phyloP scores from a whole-genome alignment of 2,888 invertebrate genomes.

The Dinocampus coccinellae region DNA sequence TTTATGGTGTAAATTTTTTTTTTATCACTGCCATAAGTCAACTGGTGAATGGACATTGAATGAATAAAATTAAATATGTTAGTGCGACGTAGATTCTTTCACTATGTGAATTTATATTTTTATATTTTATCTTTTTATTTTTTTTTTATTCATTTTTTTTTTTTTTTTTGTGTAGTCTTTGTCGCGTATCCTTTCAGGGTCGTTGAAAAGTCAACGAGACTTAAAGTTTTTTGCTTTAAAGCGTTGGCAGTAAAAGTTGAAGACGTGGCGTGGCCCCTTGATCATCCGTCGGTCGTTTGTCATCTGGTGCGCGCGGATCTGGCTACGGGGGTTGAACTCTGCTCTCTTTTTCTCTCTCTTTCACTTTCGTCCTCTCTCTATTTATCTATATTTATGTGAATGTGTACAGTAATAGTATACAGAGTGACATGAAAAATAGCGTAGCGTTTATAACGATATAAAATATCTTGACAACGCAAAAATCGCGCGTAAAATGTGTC shows the following conservation, averaged over 20 bases:
- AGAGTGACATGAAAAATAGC: conserved; percentile 20
- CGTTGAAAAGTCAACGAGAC: conserved; percentile 23
- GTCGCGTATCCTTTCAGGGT: not conserved
- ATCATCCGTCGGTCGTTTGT: conserved; percentile 32
- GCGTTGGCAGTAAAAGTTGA: conserved; percentile 28
- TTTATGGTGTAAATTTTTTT: no score
- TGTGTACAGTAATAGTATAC: not conserved
- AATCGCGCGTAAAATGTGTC: conserved; percentile 16
- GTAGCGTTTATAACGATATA: conserved; percentile 18
- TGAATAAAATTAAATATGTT: no score
- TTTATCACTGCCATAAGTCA: no score
- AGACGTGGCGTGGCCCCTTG: conserved; percentile 24
- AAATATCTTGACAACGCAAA: conserved; percentile 8
- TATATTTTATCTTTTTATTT: not conserved
- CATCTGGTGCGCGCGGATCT: conserved; percentile 14
- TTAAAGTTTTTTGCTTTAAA: conserved; percentile 21
- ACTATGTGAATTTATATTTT: no score
- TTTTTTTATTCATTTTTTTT: not conserved
- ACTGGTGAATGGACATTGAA: no score
- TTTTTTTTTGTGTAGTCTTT: not conserved
- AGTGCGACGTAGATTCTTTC: no score
- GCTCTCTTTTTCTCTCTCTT: no score
- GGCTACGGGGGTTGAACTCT: not conserved
- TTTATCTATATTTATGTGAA: not conserved
- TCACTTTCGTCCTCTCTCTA: no score